phyloP scores from a whole-genome alignment of 2,888 invertebrate species.

The Pseudolycoriella hygida region DNA sequence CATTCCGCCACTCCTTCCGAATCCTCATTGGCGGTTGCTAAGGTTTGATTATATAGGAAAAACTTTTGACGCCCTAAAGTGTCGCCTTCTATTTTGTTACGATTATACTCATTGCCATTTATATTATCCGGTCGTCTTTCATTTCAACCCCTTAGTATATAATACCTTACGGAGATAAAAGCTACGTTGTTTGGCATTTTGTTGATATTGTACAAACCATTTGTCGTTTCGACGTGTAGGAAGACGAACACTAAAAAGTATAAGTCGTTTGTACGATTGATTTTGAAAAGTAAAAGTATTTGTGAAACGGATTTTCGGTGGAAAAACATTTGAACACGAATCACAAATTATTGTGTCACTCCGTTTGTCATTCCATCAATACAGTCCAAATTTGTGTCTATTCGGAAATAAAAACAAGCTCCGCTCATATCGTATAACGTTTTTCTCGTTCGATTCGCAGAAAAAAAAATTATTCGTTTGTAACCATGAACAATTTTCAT shows the following conservation, averaged over 20 bases:
- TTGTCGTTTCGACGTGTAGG: slow-evolving; percentile 2
- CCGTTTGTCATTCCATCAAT: too few relatives aligned
- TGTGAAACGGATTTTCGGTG: too few relatives aligned
- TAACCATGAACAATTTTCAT: background rate
- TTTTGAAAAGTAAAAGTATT: too few relatives aligned
- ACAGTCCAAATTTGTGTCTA: too few relatives aligned
- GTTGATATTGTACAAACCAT: slow-evolving; percentile 3
- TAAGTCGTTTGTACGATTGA: too few relatives aligned
- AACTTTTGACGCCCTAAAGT: background rate
- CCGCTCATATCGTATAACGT: too few relatives aligned
- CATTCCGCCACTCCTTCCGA: slow-evolving; percentile 9
- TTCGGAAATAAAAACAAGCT: background rate
- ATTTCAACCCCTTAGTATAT: background rate
- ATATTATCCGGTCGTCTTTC: slow-evolving; percentile 1
- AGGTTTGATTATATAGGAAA: slow-evolving; percentile 7
- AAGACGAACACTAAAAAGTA: background rate
- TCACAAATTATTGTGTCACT: too few relatives aligned
- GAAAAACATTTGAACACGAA: too few relatives aligned
- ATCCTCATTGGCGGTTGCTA: slow-evolving; percentile 11
- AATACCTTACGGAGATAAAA: background rate
- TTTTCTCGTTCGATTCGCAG: background rate
- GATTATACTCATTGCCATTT: background rate
- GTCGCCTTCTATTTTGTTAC: slow-evolving; percentile 1
- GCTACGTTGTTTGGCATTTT: background rate
- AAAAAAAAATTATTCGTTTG: background rate